phyloP scores from a whole-genome alignment of 2,113 vertebrate genomes.

The Carollia perspicillata region DNA sequence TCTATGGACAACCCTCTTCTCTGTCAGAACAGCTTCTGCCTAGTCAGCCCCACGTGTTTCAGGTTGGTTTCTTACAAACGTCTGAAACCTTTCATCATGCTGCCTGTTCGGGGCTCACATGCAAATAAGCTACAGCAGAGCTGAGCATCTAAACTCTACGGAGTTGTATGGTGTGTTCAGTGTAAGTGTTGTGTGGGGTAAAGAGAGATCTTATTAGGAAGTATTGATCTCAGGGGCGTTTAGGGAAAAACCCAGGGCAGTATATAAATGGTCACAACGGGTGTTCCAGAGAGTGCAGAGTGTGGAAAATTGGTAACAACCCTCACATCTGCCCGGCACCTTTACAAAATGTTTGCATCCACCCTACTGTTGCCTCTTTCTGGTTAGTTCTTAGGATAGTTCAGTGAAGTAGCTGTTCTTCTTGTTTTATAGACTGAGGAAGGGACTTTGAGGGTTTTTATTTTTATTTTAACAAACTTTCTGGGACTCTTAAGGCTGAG shows the following conservation, averaged over 20 bases:
- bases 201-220: neutral
- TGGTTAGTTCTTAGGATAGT: neutral
- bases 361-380: neutral
- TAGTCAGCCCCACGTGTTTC: neutral
- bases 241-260: neutral
- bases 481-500: no score
- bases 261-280: neutral
- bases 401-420: neutral
- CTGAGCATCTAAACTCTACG: neutral
- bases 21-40: neutral
- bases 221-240: neutral
- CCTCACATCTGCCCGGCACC: neutral
- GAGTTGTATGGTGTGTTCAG: neutral
- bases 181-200: neutral
- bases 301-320: neutral
- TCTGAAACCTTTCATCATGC: neutral
- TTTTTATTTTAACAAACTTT: no score
- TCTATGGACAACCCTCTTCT: neutral
- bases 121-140: neutral
- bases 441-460: neutral
- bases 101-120: neutral
- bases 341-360: neutral
- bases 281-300: neutral
- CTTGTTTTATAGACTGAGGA: neutral
- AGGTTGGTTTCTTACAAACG: neutral